These are phyloP conservation scores for Acarapis woodi DNA, from an alignment of 1,140 invertebrate genomes.

Conservation along the genomic window DNA sequence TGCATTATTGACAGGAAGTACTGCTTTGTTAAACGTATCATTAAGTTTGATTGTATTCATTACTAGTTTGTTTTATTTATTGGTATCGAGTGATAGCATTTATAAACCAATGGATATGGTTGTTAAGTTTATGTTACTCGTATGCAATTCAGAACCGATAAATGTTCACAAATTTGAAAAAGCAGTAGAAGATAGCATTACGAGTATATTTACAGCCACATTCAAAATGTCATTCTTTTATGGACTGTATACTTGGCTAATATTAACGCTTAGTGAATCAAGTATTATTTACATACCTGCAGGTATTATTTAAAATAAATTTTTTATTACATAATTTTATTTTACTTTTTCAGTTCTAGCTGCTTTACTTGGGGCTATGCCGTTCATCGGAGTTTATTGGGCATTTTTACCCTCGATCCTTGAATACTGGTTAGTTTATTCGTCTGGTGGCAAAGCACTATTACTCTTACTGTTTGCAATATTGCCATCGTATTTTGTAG, in stretches of 20 bases:
- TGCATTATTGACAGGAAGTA: slow-evolving; percentile 38
- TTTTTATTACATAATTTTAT: slow-evolving; percentile 9
- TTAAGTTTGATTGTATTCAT: slow-evolving; percentile 50
- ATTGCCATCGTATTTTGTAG: slow-evolving; percentile 57
- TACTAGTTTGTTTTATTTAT: slow-evolving; percentile 75
- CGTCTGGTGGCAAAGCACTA: slow-evolving; percentile 33
- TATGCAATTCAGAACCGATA: slow-evolving; percentile 18
- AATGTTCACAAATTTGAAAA: slow-evolving; percentile 29
- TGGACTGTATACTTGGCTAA: slow-evolving; percentile 88
- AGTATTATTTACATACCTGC: slow-evolving; percentile 69
- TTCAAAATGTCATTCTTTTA: slow-evolving; percentile 92
- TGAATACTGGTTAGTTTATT: slow-evolving; percentile 72
- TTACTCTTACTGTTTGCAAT: slow-evolving; percentile 53
- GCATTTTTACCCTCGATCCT: slow-evolving; percentile 69
- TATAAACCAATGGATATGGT: slow-evolving; percentile 74
- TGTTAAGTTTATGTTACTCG: slow-evolving; percentile 34
- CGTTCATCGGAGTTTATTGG: slow-evolving; percentile 75
- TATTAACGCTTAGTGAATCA: slow-evolving; percentile 76
- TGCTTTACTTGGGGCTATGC: slow-evolving; percentile 65
- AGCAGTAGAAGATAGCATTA: slow-evolving; percentile 38
- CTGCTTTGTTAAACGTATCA: slow-evolving; percentile 8
- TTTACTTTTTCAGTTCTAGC: slow-evolving; percentile 38
- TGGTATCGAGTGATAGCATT: slow-evolving; percentile 52
- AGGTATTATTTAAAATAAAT: slow-evolving; percentile 14
- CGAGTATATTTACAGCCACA: slow-evolving; percentile 61